Evolutionary conservation across 92 coral and sea anemone species (phyloP), one percentile per base, ranked within the genome.

Genomic region (Zoanthus sociatus): DNA sequence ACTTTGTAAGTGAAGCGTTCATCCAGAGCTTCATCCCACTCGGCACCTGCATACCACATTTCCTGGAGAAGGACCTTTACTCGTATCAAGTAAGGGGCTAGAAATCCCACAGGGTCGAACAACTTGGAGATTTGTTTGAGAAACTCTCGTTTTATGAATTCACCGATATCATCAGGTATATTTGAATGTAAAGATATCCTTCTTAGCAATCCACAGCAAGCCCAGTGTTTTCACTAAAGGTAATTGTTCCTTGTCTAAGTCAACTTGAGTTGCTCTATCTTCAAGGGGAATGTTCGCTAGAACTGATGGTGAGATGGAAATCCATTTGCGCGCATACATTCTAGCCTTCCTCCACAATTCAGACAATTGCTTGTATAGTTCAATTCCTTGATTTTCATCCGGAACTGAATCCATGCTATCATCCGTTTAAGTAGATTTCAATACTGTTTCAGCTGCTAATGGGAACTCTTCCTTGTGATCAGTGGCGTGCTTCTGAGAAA

Each of bases 321-420:
- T 37, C 92, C 92, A 92, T 71, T 92, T 92, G 37, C 88, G 61
- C 42, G 90, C 91, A 76, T 93, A 79, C 93, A 90, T 93, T 21
- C 90, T 90, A 17, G 42, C 42, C 86, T 93, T 21, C 90, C 92
- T 12, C 88, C 91, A 21, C 78, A 15, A 37, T 16, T 89, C 93
- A 90, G 67, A 51, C 42, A 33, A 33, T 33, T 33, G 42, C 42
- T 33, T 33, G 75, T 88, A 86, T 78, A 93, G 60, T 53, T 88
- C 83, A 9, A 93, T 76, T 32, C 88, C 92, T 6, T 76, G 79
- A n/a, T 71, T 26, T 14, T 54, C 81, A 66, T 90, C 90, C 10
- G 79, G 68, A 54, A 87, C 90, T 1, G 93, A 92, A 78, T 92
- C 93, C 93, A 92, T 90, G 88, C 93, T 91, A 83, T 93, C 92